A percentile compares a stretch with the other conserved stretches of the same genome.
Evolutionary conservation across 2,797 vertebrate species (phyloP).

Genomic region (Psittacula echo): DNA sequence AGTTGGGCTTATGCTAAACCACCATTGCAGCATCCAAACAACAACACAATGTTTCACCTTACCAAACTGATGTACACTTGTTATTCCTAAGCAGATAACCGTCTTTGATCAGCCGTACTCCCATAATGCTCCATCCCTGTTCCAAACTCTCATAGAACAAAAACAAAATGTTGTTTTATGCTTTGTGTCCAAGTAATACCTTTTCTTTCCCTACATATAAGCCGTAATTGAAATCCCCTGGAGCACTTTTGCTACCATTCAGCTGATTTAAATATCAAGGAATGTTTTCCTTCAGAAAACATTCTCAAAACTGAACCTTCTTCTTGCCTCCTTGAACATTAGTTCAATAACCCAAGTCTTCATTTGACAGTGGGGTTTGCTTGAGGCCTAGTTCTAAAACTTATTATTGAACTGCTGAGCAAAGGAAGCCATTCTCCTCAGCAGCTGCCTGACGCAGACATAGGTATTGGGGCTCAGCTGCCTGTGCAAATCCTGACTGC

Average conservation of each 20-base stretch:
- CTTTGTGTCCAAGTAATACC: background rate
- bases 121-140: background rate
- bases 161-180: background rate
- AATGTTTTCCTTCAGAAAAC: background rate
- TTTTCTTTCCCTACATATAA: background rate
- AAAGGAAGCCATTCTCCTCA: background rate
- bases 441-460: fast-evolving
- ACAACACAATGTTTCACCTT: background rate
- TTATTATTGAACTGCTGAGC: background rate
- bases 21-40: background rate
- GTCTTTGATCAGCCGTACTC: background rate
- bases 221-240: background rate
- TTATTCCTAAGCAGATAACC: background rate
- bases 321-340: background rate
- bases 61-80: background rate
- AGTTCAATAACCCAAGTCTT: background rate
- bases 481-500: fast-evolving
- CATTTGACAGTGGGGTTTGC: background rate
- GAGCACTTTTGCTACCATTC: background rate
- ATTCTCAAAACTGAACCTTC: background rate
- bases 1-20: background rate
- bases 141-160: background rate
- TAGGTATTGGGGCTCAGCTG: background rate
- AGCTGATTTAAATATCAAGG: background rate
- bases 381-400: background rate